Conservation (phyloP, 2,888 invertebrate genomes). For the Deilephila porcellus region DNA sequence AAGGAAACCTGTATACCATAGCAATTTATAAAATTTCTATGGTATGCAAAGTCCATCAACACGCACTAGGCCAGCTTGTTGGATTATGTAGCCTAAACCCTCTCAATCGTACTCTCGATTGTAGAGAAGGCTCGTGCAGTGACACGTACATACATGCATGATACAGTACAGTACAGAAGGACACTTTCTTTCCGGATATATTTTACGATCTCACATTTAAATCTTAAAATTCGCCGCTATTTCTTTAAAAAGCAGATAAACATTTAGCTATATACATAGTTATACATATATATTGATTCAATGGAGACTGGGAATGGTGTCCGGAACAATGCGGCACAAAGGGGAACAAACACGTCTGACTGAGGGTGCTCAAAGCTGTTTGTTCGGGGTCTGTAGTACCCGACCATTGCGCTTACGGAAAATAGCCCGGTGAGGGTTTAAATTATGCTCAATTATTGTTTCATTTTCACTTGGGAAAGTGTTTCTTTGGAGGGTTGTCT, state of each 20-base stretch:
- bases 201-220: too few relatives aligned
- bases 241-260: not conserved
- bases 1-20: too few relatives aligned
- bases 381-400: slow-evolving; percentile 7
- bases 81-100: too few relatives aligned
- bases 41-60: too few relatives aligned
- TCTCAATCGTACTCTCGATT: too few relatives aligned
- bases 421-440: slow-evolving; percentile 12
- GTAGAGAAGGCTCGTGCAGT: too few relatives aligned
- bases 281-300: not conserved
- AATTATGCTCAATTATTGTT: slow-evolving; percentile 21
- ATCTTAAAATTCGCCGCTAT: too few relatives aligned
- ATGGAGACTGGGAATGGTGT: slow-evolving; percentile 11
- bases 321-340: slow-evolving; percentile 23
- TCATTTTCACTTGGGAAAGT: slow-evolving; percentile 2
- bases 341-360: slow-evolving; percentile 18
- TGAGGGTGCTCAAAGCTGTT: slow-evolving; percentile 23
- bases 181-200: too few relatives aligned
- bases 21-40: too few relatives aligned
- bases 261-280: not conserved
- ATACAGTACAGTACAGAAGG: too few relatives aligned
- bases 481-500: not conserved
- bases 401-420: not conserved
- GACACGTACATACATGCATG: too few relatives aligned
- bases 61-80: too few relatives aligned